A percentile compares a stretch with the other conserved stretches of the same genome.
phyloP scores from a whole-genome alignment of 2,888 invertebrate species.

The Thymelicus lineola region DNA sequence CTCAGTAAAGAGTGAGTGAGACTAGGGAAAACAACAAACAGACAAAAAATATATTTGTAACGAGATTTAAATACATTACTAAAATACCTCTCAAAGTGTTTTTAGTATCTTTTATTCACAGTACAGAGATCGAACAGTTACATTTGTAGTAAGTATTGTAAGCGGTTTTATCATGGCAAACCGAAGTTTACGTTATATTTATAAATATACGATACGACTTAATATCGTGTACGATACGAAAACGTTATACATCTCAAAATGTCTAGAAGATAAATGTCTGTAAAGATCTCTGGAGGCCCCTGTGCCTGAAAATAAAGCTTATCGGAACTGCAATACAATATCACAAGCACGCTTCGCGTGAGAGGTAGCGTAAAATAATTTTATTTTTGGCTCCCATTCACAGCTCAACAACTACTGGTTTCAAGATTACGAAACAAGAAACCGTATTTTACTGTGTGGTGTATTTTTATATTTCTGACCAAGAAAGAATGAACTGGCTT shows the following conservation, averaged over 20 bases:
- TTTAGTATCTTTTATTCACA: no score
- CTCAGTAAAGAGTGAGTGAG: no score
- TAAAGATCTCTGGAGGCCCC: background rate
- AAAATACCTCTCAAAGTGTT: no score
- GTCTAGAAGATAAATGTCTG: background rate
- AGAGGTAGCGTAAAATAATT: background rate
- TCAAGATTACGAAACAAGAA: background rate
- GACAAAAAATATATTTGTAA: no score
- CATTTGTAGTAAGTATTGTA: background rate
- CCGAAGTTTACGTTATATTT: no score
- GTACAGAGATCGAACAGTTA: no score
- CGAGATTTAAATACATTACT: no score
- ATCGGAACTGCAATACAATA: conserved; percentile 2
- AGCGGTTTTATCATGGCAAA: background rate
- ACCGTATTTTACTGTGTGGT: no score
- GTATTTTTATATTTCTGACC: no score
- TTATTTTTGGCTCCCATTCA: conserved; percentile 2
- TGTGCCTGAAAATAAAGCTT: background rate
- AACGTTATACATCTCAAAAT: background rate
- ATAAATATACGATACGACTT: no score
- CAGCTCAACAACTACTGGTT: background rate
- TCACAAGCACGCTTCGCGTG: background rate
- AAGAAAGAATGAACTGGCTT: no score
- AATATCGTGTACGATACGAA: background rate
- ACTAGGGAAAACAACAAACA: no score